Percentiles rank a stretch among this genome's conserved stretches.
Evolutionary conservation across 2,797 vertebrate species (phyloP).

Genomic region (Nothura maculosa): DNA sequence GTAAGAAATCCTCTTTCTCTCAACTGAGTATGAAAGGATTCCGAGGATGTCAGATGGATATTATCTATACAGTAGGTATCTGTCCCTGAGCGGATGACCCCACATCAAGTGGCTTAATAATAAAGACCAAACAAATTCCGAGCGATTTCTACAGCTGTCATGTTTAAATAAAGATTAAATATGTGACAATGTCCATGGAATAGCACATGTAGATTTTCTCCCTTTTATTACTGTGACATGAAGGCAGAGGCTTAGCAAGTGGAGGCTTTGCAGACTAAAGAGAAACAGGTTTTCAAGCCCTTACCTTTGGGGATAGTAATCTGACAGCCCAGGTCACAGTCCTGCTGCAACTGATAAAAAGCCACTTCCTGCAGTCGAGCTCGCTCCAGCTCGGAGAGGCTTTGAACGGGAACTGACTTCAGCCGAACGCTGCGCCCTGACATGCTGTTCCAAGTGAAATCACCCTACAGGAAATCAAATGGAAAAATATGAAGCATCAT

Average conservation of each 20-base stretch:
- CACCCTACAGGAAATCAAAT: conserved; percentile 85
- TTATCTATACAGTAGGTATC: not conserved
- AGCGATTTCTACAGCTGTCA: not conserved
- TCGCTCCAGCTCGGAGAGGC: conserved; percentile 96
- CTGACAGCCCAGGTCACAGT: conserved; percentile 93
- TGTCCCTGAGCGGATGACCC: not conserved
- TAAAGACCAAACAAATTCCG: not conserved
- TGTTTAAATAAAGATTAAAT: conserved; percentile 9
- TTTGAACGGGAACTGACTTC: conserved; percentile 94
- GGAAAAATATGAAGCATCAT: conserved; percentile 69
- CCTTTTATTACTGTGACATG: not conserved
- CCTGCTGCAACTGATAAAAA: conserved; percentile 91
- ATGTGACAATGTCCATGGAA: not conserved
- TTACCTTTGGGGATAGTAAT: conserved; percentile 98
- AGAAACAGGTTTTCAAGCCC: not conserved
- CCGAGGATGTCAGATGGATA: not conserved
- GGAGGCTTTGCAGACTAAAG: not conserved
- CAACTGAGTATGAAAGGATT: not conserved
- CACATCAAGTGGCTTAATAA: not conserved
- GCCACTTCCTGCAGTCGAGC: conserved; percentile 95
- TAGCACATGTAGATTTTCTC: conserved; percentile 24
- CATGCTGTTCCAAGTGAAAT: conserved; percentile 96
- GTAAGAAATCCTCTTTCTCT: not conserved
- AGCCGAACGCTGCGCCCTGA: conserved; percentile 90
- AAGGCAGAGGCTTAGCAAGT: not conserved